Evolutionary conservation across 2,888 invertebrate species (phyloP), one percentile per base, ranked within the genome.

Genomic region (Baccha elongata): DNA sequence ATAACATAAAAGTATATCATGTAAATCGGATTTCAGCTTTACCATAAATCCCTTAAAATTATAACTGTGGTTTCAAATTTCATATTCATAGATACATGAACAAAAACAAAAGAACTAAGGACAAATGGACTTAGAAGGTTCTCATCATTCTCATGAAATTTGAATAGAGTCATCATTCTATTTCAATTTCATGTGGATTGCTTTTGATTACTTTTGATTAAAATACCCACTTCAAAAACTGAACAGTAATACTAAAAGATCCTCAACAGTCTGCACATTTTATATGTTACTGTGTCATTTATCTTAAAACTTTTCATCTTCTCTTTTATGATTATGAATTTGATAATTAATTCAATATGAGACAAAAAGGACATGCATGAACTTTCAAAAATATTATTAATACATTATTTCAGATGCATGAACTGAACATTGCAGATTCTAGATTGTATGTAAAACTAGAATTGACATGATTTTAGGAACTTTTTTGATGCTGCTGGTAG

Each of bases 41-140:
- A 76, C 60, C 32, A 55, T 67, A 71, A 83, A 67, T 72, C 65
- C 81, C 76, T 83, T 83, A 67, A 67, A 68, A 76, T 37, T 67
- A 76, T 50, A 76, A 35, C 46, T 60, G 71, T 58, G 72, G 53
- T 48, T 48, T n/a, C n/a, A n/a, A n/a, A n/a, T n/a, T n/a, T 48
- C 48, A 55, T 50, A 78, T 65, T 64, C 46, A 55, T 55, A 52
- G 42, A 8, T 29, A 19, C 13, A 60, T 60, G 19, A 60, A 44
- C 13, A 53, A 53, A 23, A 6, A 5, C 0, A 5, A 3, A 60
- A 60, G 26, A 44, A n/a, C n/a, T n/a, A 60, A n/a, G n/a, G n/a
- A n/a, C n/a, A n/a, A n/a, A n/a, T n/a, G n/a, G n/a, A n/a, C n/a
- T n/a, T n/a, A n/a, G n/a, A n/a, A n/a, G n/a, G n/a, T n/a, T n/a